Percentiles rank a stretch among this genome's conserved stretches.
phyloP scores from a whole-genome alignment of 64 coral and sea anemone species.

The Montipora capricornis region DNA sequence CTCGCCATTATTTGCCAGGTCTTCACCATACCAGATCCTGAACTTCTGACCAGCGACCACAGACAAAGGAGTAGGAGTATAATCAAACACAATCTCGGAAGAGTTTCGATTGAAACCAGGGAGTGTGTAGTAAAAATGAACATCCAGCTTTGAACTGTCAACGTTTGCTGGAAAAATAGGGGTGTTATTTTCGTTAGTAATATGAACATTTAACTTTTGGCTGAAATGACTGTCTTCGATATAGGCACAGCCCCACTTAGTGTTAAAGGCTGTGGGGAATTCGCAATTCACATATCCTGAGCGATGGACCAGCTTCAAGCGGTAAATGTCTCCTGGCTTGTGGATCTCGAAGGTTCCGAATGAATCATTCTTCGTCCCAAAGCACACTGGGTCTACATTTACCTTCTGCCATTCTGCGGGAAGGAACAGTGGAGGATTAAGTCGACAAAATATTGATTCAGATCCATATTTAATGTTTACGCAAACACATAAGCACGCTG shows the following conservation, averaged over 20 bases:
- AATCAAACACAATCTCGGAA: background rate
- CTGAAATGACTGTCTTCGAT: background rate
- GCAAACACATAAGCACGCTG: no score
- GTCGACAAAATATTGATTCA: no score
- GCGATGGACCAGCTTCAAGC: background rate
- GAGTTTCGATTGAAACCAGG: background rate
- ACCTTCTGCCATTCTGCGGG: background rate
- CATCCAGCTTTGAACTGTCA: background rate
- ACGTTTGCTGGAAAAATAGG: background rate
- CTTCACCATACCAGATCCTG: background rate
- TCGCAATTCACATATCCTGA: background rate
- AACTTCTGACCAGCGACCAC: background rate
- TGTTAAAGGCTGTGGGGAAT: no score
- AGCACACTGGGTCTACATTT: conserved; percentile 22
- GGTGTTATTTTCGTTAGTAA: background rate
- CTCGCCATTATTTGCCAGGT: background rate
- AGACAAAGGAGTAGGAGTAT: background rate
- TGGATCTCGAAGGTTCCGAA: background rate
- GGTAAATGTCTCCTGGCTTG: background rate
- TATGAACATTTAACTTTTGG: background rate
- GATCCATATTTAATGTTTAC: no score
- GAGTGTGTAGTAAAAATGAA: background rate
- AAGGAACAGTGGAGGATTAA: background rate
- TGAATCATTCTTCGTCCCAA: background rate
- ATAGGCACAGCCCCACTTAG: background rate